Evolutionary conservation across 2,113 vertebrate species (phyloP), one percentile per base, ranked within the genome.

Genomic region (Sorex araneus): DNA sequence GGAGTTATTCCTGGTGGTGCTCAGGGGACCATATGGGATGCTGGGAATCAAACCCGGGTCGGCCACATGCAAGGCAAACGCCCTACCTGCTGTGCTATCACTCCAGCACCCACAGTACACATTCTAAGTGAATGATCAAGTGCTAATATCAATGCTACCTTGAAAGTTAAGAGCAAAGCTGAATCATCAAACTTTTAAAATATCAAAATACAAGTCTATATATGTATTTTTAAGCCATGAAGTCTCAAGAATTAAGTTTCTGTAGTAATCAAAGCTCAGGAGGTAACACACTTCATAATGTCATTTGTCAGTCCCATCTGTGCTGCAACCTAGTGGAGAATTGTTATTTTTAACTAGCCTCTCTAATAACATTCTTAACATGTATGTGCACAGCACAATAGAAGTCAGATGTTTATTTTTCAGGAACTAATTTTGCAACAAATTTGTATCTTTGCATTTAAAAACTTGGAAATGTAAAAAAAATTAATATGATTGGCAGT

Each of bases 381-480:
- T 67, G 76, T 60, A n/a, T 25, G 28, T 43, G 47, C 47, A 84
- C n/a, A 34, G 7, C 21, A 76, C 50, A 79, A 47, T 60, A 27
- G 64, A 89, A 86, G 79, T 54, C 25, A 54, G 47, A 60, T 50
- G 18, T 54, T 60, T n/a, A 45, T 11, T 84, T 40, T 84, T 70
- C 34, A 74, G 63, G 13, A 80, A 69, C 50, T 6, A 7, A 4
- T 57, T 85, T 78, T 79, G 6, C 25, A 75, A 90, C 25, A 6
- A 83, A 71, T 50, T 50, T 50, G 47, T 50, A n/a, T 23, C 23
- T 90, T 78, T 90, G 34, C 11, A 90, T 28, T 64, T 32, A 87
- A 8, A 90, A n/a, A 84, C 71, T 81, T 70, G 10, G 76, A 87
- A 91, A 91, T 32, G 0, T 30, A 76, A 43, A 76, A 67, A 86